phyloP scores from a whole-genome alignment of 1,140 invertebrate genomes.

The Camponotus vicinus region DNA sequence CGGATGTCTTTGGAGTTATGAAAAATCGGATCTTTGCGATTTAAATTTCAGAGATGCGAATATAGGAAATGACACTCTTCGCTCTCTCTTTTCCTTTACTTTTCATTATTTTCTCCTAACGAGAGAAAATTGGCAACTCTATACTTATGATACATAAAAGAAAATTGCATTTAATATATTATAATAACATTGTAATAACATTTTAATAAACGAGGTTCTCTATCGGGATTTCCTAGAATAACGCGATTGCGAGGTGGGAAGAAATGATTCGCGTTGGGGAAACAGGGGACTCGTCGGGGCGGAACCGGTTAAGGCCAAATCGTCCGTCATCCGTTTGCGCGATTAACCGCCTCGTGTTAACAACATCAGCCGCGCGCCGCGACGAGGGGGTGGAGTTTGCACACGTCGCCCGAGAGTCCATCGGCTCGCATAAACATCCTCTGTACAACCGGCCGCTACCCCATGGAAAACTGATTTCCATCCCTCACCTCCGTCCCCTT shows the following conservation, averaged over 20 bases:
- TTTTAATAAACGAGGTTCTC: background rate
- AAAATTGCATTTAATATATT: background rate
- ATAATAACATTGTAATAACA: background rate
- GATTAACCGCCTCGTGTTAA: conserved; percentile 64
- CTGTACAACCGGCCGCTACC: conserved; percentile 57
- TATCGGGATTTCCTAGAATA: background rate
- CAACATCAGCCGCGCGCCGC: conserved; percentile 56
- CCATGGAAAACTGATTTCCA: conserved; percentile 77
- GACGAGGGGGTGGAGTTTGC: conserved; percentile 60
- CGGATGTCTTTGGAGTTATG: background rate
- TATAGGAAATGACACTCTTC: background rate
- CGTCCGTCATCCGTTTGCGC: conserved; percentile 59
- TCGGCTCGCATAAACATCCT: conserved; percentile 66
- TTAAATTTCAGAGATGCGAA: conserved; percentile 1
- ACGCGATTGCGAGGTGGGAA: conserved; percentile 15
- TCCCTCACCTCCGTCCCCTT: conserved; percentile 34
- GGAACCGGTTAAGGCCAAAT: conserved; percentile 62
- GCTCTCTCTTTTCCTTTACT: background rate
- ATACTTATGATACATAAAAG: background rate
- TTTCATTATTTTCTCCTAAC: background rate
- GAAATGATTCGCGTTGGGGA: conserved; percentile 28
- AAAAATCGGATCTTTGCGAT: background rate
- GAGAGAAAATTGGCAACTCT: background rate
- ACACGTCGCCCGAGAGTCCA: conserved; percentile 62
- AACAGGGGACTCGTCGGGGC: conserved; percentile 27